Conservation (phyloP, 2,797 vertebrate genomes). For the Gastrophryne carolinensis region DNA sequence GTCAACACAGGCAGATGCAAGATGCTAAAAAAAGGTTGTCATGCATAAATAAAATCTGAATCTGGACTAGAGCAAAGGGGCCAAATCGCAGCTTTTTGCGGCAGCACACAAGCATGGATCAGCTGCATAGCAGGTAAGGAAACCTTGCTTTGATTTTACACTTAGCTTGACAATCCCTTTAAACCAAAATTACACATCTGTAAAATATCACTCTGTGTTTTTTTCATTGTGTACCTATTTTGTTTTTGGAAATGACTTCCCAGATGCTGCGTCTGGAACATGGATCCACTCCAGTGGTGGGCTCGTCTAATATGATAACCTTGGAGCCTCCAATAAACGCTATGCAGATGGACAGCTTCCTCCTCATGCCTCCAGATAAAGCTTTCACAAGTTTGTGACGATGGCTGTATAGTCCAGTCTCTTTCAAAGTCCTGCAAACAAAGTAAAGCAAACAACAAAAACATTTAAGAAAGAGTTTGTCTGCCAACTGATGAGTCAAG, state of each 20-base stretch:
- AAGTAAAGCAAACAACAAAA: no score
- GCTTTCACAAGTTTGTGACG: conserved; percentile 89
- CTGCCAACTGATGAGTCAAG: no score
- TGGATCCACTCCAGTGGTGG: conserved; percentile 94
- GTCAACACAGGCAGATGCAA: no score
- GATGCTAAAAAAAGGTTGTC: no score
- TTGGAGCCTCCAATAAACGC: conserved; percentile 94
- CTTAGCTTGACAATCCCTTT: no score
- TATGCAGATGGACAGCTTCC: conserved; percentile 96
- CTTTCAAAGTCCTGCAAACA: conserved; percentile 83
- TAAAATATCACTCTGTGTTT: background rate
- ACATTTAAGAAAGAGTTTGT: no score
- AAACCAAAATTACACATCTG: background rate
- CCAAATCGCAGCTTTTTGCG: no score
- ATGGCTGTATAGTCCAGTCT: conserved; percentile 89
- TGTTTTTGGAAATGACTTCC: conserved; percentile 94
- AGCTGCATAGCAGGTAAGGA: no score
- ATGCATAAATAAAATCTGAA: no score
- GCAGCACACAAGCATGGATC: no score
- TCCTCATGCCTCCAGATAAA: conserved; percentile 94
- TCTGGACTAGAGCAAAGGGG: no score
- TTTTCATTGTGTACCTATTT: conserved; percentile 75
- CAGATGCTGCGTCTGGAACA: conserved; percentile 95
- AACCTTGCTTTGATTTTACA: no score
- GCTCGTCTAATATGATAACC: conserved; percentile 93